These are phyloP conservation scores for Drosophila burlai DNA, from an alignment of 1,140 invertebrate species.

Conservation along the genomic window DNA sequence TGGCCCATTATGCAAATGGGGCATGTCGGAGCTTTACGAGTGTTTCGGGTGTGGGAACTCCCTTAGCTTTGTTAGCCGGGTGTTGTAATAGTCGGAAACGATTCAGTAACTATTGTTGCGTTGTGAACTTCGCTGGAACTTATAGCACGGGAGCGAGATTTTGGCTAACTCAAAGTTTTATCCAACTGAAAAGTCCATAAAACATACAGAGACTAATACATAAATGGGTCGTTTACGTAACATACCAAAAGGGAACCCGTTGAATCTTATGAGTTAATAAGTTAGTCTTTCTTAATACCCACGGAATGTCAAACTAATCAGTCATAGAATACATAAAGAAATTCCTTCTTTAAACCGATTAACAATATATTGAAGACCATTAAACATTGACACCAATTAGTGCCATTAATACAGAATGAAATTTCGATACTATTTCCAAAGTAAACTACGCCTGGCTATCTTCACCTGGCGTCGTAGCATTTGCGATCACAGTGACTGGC, in stretches of 20 bases:
- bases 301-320: not conserved
- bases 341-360: too few species aligned
- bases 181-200: too few species aligned
- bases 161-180: not conserved
- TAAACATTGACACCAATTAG: not conserved
- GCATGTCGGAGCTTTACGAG: not conserved
- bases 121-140: constrained; percentile 7
- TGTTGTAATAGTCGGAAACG: constrained; percentile 7
- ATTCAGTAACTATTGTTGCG: constrained; percentile 6
- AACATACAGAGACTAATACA: not conserved
- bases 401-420: not conserved
- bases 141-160: not conserved
- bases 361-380: not conserved
- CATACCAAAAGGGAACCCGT: not conserved
- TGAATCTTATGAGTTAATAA: not conserved
- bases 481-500: not conserved
- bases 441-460: constrained; percentile 14
- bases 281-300: too few species aligned
- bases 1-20: constrained; percentile 9
- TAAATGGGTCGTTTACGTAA: constrained; percentile 5
- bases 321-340: not conserved
- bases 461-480: not conserved
- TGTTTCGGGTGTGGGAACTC: not conserved
- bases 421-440: not conserved
- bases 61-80: not conserved